Base-by-base conservation (phyloP, 2,888 invertebrate species). In the Timandra comae region DNA sequence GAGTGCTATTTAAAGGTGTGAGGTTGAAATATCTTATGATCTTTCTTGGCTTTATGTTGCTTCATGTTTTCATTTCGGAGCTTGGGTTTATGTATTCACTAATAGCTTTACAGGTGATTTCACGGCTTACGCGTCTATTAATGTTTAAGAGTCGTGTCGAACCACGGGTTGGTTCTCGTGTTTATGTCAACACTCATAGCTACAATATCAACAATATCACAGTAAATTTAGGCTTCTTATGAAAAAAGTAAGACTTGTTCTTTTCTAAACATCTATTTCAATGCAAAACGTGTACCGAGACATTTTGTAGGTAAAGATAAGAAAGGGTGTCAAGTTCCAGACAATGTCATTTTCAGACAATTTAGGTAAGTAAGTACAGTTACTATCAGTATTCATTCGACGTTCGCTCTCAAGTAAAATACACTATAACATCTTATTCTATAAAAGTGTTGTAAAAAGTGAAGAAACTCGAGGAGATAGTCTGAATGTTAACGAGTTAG, bases 1-100 rank as follows among this genome's bases (percentile, higher is more conserved):
- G 38, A 52, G 48, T 44, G 50, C 42, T 53, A 42, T 52, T 56
- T 33, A 29, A 33, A 51, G 46, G 42, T 35, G 45, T 43, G 44
- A 45, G 43, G 38, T 39, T 51, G 48, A 54, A 44, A 49, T 52
- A 48, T 56, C 49, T 51, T 53, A 44, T 48, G 52, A 55, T 48
- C 37, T 42, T 46, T 41, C 33, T 20, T 37, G 33, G 37, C 24
- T 41, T 42, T 39, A 36, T 27, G 40, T 38, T 42, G 38, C 33
- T 41, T 33, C 22, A 27, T 31, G 35, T 37, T 47, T 43, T 33
- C 46, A 30, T 33, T 39, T 38, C 33, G 39, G 20, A 38, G 42
- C 24, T 26, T 27, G 20, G 22, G 30, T 45, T 39, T 43, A 44
- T 46, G 44, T 29, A 35, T 40, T 41, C 33, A 27, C 13, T 39